These are phyloP conservation scores for Prionace glauca DNA, from an alignment of 2,797 vertebrate genomes.

Conservation along the genomic window DNA sequence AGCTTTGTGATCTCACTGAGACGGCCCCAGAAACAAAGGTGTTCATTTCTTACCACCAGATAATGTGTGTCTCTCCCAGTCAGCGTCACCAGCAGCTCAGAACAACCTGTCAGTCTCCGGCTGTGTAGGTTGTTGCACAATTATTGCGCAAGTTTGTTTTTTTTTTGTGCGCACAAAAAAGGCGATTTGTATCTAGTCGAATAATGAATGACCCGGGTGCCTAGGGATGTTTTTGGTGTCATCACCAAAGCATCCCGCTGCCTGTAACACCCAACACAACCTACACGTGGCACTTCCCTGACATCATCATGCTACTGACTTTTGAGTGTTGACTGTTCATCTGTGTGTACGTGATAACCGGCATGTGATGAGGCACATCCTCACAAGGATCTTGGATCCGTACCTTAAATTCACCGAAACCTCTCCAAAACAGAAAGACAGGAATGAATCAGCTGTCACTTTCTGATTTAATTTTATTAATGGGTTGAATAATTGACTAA, in stretches of 20 bases:
- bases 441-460: constrained; percentile 1
- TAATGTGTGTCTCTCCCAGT: neutral
- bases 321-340: neutral
- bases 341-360: neutral
- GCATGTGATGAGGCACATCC: neutral
- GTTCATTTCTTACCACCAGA: constrained; percentile 50
- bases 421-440: neutral
- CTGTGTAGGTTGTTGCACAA: neutral
- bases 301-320: neutral
- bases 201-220: constrained; percentile 21
- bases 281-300: neutral
- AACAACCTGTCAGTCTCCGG: neutral
- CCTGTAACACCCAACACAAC: neutral
- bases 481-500: neutral
- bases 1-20: constrained; percentile 50
- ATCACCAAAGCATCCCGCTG: neutral
- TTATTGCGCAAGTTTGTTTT: neutral
- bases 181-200: neutral
- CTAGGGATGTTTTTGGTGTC: neutral
- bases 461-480: constrained; percentile 13
- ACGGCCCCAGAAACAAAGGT: constrained; percentile 55
- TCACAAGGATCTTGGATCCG: neutral
- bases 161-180: neutral
- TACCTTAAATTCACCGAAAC: neutral
- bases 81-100: neutral